Conservation (phyloP, 2,797 vertebrate species). For the Potorous gilbertii region DNA sequence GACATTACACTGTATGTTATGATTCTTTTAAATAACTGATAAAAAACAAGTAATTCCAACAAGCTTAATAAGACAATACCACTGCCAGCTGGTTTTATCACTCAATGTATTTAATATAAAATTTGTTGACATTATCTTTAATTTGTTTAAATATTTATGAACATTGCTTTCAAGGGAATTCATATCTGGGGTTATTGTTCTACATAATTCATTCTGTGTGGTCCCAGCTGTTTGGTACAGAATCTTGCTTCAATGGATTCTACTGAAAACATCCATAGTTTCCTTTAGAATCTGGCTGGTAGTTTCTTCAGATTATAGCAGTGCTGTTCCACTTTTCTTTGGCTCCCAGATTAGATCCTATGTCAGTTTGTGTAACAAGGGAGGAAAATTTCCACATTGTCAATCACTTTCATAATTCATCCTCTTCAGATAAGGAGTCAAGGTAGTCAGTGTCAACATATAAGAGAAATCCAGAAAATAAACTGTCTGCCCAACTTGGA, state of each 20-base stretch:
- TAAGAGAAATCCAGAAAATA: slow-evolving; percentile 98
- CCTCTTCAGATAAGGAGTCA: slow-evolving; percentile 92
- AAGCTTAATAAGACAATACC: slow-evolving; percentile 66
- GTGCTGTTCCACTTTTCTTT: not conserved
- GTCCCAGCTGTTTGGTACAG: slow-evolving; percentile 63
- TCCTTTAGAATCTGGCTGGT: slow-evolving; percentile 13
- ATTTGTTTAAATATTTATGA: slow-evolving; percentile 85
- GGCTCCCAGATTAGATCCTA: slow-evolving; percentile 11
- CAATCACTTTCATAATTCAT: slow-evolving; percentile 80
- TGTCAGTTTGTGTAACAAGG: slow-evolving; percentile 18
- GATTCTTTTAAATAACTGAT: slow-evolving; percentile 79
- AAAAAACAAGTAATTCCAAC: slow-evolving; percentile 72
- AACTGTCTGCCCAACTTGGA: slow-evolving; percentile 95
- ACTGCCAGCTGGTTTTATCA: slow-evolving; percentile 72
- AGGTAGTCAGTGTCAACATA: slow-evolving; percentile 96
- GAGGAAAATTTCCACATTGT: not conserved
- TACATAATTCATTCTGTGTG: slow-evolving; percentile 66
- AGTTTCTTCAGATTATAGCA: not conserved
- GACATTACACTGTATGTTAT: slow-evolving; percentile 34
- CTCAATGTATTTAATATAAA: slow-evolving; percentile 80
- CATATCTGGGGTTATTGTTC: slow-evolving; percentile 62
- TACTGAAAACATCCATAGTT: slow-evolving; percentile 46
- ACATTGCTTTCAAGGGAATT: slow-evolving; percentile 71
- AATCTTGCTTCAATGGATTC: slow-evolving; percentile 40
- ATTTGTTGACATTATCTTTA: slow-evolving; percentile 79